Evolutionary conservation across 92 coral and sea anemone genomes (phyloP), one percentile per base, ranked within the genome.

Genomic region (Actinernus sp.): DNA sequence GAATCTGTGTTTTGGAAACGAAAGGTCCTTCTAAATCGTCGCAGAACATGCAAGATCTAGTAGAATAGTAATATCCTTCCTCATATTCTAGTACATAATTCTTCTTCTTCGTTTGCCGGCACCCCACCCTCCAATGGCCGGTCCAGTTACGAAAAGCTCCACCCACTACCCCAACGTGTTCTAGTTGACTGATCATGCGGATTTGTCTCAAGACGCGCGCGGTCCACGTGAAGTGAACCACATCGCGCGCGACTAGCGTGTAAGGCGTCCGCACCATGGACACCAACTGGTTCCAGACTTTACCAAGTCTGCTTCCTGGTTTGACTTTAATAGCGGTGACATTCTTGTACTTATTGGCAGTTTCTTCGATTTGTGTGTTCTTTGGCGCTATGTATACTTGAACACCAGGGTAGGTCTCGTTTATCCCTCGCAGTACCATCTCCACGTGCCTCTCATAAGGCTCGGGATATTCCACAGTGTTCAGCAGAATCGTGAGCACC

Each of bases 81-180:
- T 60, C 29, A 45, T 71, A 71, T 17, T 71, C 49, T 12, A 71
- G 43, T 1, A 71, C 69, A 37, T 71, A 71, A 36, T 71, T 71
- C 22, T 59, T 71, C 34, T 58, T 49, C 37, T 30, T 28, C 2
- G 65, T 47, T 26, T 71, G 79, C 13, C 66, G 66, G 49, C 79
- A 71, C 0, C 79, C 79, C 11, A 71, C 31, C 19, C 41, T 49
- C 79, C 79, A 71, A 28, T 71, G 69, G 0, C 79, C 79, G 2
- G 59, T 71, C 59, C 68, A 71, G 79, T 71, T 71, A 23, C 79
- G 79, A 25, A 71, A 71, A 16, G 79, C 43, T 20, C 79, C 79
- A 28, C 79, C 79, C 1, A 62, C 79, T 24, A 71, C 41, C 48
- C 68, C 59, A 5, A 71, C 79, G 24, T 44, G 54, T 0, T 36